A percentile compares a stretch with the other conserved stretches of the same genome.
Conservation (phyloP, 2,797 vertebrate genomes). For the Chelon labrosus region DNA sequence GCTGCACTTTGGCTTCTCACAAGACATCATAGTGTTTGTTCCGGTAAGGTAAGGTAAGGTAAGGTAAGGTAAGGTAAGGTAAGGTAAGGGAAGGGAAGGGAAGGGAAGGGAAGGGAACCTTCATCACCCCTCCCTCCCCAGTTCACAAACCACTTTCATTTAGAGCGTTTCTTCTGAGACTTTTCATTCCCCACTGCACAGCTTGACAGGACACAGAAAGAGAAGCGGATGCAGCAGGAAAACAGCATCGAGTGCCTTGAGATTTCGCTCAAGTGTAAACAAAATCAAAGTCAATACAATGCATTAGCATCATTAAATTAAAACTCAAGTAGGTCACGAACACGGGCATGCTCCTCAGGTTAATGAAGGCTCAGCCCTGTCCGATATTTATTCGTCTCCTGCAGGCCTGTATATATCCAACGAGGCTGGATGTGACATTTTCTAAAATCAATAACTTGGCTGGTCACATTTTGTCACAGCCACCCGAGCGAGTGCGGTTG, state of each 20-base stretch:
- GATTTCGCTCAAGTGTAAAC: slow-evolving; percentile 49
- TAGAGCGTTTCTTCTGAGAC: neutral
- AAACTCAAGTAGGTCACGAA: slow-evolving; percentile 48
- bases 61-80: too few relatives aligned
- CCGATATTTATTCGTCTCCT: slow-evolving; percentile 68
- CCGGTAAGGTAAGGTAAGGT: too few relatives aligned
- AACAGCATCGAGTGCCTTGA: slow-evolving; percentile 38
- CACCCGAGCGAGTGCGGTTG: slow-evolving; percentile 30
- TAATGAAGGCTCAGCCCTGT: slow-evolving; percentile 52
- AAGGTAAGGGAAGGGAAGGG: too few relatives aligned
- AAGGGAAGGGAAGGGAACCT: too few relatives aligned
- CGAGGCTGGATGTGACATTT: slow-evolving; percentile 73
- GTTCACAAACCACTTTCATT: neutral
- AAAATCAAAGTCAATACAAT: slow-evolving; percentile 50
- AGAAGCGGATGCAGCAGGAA: slow-evolving; percentile 10
- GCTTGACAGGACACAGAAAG: slow-evolving; percentile 1
- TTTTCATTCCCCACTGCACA: neutral
- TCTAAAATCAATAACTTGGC: slow-evolving; percentile 70
- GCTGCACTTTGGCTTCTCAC: neutral
- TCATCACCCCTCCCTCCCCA: too few relatives aligned
- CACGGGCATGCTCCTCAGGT: slow-evolving; percentile 43
- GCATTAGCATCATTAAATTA: slow-evolving; percentile 58
- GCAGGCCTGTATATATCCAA: slow-evolving; percentile 52
- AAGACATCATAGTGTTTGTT: neutral
- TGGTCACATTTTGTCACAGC: slow-evolving; percentile 43